Evolutionary conservation across 2,797 vertebrate species (phyloP).

Genomic region (Coccyzus lansbergi): DNA sequence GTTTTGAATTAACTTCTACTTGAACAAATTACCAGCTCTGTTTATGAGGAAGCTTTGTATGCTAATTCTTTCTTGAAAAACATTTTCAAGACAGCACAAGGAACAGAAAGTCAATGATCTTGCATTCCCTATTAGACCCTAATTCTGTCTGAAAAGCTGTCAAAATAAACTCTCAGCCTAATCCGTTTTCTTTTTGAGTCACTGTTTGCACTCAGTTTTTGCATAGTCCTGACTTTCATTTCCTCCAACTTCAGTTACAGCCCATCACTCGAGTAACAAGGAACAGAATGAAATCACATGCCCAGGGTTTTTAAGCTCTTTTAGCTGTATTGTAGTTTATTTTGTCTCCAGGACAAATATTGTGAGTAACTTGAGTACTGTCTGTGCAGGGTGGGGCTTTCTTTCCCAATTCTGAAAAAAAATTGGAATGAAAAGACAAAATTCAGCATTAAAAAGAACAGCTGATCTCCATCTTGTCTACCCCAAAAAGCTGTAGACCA

Average conservation of each 20-base stretch:
- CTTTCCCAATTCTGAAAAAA: background rate
- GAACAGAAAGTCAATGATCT: background rate
- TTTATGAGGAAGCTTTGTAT: background rate
- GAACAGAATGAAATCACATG: background rate
- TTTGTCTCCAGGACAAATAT: background rate
- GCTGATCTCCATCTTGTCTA: background rate
- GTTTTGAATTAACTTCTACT: background rate
- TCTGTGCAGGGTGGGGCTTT: background rate
- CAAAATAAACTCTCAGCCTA: constrained; percentile 17
- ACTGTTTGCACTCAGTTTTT: background rate
- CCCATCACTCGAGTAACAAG: background rate
- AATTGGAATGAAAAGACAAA: background rate
- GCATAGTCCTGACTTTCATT: constrained; percentile 4
- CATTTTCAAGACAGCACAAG: background rate
- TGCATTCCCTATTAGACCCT: background rate
- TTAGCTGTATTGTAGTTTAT: background rate
- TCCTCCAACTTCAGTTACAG: constrained; percentile 27
- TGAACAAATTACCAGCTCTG: background rate
- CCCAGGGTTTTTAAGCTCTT: background rate
- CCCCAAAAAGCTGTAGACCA: background rate
- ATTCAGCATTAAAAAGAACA: background rate
- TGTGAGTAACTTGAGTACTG: background rate
- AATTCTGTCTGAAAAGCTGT: constrained; percentile 23
- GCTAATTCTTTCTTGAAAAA: background rate
- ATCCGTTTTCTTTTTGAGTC: constrained; percentile 8